Conservation (phyloP, 1,140 invertebrate genomes). For the Drosophila pachea region DNA sequence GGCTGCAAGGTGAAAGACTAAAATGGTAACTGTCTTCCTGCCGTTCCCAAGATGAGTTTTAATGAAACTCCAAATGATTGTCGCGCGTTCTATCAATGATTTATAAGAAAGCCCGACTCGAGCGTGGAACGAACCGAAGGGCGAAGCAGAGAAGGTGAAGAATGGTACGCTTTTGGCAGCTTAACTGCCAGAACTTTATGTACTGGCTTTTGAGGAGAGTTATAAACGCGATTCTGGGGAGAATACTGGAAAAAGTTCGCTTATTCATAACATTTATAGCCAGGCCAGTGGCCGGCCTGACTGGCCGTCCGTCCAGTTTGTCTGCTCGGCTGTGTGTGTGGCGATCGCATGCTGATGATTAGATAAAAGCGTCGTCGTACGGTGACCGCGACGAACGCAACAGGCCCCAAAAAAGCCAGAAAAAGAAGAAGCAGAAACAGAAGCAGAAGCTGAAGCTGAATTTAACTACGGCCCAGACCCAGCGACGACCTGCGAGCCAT, state of each 20-base stretch:
- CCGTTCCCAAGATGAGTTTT: slow-evolving; percentile 6
- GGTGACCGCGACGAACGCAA: slow-evolving; percentile 68
- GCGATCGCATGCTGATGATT: slow-evolving; percentile 64
- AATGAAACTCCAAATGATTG: slow-evolving; percentile 50
- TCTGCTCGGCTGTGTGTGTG: background rate
- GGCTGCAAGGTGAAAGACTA: no score
- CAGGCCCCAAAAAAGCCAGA: slow-evolving; percentile 25
- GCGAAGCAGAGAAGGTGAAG: slow-evolving; percentile 9
- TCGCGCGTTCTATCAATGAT: slow-evolving; percentile 61
- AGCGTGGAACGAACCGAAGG: slow-evolving; percentile 23
- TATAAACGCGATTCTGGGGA: slow-evolving; percentile 58
- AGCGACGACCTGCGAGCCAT: slow-evolving; percentile 29
- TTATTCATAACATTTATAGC: slow-evolving; percentile 73
- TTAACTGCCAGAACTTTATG: slow-evolving; percentile 65
- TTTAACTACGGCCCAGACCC: slow-evolving; percentile 12
- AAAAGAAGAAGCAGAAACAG: no score
- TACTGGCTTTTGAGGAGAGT: slow-evolving; percentile 68
- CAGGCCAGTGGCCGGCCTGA: slow-evolving; percentile 7
- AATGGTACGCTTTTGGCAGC: slow-evolving; percentile 59
- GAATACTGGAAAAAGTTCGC: slow-evolving; percentile 50
- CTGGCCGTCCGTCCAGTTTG: background rate
- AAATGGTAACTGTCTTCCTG: no score
- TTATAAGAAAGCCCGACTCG: slow-evolving; percentile 43
- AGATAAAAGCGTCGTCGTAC: slow-evolving; percentile 60
- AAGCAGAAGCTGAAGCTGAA: no score